phyloP scores from a whole-genome alignment of 1,140 invertebrate species.

The Pteromalus puparum region DNA sequence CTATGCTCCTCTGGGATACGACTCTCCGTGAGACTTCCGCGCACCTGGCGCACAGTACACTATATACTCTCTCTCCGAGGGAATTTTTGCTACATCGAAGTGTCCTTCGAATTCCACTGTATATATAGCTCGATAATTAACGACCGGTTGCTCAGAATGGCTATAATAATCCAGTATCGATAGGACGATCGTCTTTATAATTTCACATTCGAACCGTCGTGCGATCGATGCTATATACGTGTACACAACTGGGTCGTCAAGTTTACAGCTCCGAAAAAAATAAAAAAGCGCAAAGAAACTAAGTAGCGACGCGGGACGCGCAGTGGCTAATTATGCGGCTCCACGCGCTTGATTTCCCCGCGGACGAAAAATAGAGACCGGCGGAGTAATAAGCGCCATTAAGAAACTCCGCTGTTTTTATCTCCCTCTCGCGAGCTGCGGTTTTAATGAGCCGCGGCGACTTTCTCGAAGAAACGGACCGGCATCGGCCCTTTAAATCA shows the following conservation, averaged over 20 bases:
- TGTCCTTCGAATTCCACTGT: neutral
- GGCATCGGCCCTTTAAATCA: conserved; percentile 25
- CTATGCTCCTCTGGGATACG: conserved; percentile 50
- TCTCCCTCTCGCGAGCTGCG: conserved; percentile 21
- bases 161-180: neutral
- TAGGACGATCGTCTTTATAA: neutral
- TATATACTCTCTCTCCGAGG: neutral
- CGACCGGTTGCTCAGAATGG: neutral
- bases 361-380: conserved; percentile 71
- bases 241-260: neutral
- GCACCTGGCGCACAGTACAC: neutral
- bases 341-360: conserved; percentile 74
- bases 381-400: conserved; percentile 73
- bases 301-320: conserved; percentile 64
- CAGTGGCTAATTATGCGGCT: conserved; percentile 73
- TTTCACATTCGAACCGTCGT: conserved; percentile 22
- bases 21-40: neutral
- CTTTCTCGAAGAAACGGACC: neutral
- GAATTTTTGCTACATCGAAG: neutral
- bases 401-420: conserved; percentile 62
- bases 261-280: neutral
- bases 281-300: conserved; percentile 38
- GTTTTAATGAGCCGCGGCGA: neutral
- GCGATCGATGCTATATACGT: neutral
- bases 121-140: neutral